Base-by-base conservation (phyloP, 92 coral and sea anemone genomes). In the Nematostella vectensis region DNA sequence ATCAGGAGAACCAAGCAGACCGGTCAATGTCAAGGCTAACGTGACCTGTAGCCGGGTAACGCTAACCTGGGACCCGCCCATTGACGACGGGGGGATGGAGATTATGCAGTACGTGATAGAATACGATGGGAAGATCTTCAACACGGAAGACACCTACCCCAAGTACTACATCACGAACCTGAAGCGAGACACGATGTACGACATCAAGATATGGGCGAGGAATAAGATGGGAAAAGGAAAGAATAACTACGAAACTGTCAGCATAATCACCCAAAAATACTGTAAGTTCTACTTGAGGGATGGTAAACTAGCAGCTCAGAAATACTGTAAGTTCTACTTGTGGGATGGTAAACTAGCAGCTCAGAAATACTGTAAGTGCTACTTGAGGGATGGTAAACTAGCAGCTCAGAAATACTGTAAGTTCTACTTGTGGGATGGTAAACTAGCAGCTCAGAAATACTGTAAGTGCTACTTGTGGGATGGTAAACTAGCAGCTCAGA, bases 111-210 rank as follows among this genome's bases (percentile, higher is more conserved):
- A 66, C 31, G 55, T 66, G 11, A 12, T 66, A 4, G 61, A 66
- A 3, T 66, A 18, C 28, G 62, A 10, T 19, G 50, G 59, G 0
- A 21, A 66, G 55, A 42, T 43, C 15, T 66, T 55, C 55, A 66
- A 66, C 31, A 66, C 72, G 1, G 63, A 66, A 3, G 72, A 66
- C 23, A 66, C 72, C 16, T 66, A 54, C 48, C 72, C 72, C 4
- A 36, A n/a, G 16, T 66, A 66, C 19, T 66, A 39, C 20, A 66
- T 66, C 3, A 52, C 51, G 27, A 43, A 55, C 20, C 43, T 66
- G 30, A 43, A 43, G 11, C 45, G 20, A 26, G 24, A 21, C 15
- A 66, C 4, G 40, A 39, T 43, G 13, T 66, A 66, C 52, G 42
- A 50, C 12, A 55, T 66, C 21, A 20, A 66, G 29, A 40, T 66